Percentiles rank a stretch among this genome's conserved stretches.
These are phyloP conservation scores for Leucozona laternaria DNA, from an alignment of 2,888 invertebrate species.

Conservation along the genomic window DNA sequence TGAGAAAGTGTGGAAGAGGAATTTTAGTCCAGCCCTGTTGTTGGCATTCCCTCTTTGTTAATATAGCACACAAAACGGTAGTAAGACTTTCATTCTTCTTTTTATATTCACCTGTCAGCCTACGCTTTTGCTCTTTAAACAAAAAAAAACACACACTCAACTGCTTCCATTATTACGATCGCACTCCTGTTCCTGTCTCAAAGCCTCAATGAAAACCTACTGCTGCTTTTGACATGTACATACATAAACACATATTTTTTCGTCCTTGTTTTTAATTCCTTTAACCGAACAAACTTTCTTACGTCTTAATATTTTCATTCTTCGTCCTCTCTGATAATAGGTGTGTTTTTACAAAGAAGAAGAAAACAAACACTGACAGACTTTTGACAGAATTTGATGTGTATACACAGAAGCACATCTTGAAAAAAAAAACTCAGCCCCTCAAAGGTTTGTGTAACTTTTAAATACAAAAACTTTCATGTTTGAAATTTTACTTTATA, in stretches of 20 bases:
- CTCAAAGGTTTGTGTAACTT: slow-evolving; percentile 16
- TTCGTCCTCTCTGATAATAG: neutral
- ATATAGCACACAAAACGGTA: neutral
- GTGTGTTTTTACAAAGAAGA: neutral
- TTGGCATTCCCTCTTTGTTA: neutral
- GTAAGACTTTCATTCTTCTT: neutral
- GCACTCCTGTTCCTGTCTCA: neutral
- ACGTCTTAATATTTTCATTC: slow-evolving; percentile 4
- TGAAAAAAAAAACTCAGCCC: neutral
- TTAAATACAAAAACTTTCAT: slow-evolving; percentile 27
- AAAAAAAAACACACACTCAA: neutral
- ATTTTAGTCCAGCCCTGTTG: neutral
- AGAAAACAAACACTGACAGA: neutral
- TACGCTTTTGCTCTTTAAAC: neutral
- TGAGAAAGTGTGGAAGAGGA: too few relatives aligned
- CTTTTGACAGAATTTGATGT: slow-evolving; percentile 17
- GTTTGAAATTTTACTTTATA: neutral
- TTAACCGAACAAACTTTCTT: neutral
- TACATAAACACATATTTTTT: neutral
- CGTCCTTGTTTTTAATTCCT: neutral
- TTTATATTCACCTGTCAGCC: slow-evolving; percentile 29
- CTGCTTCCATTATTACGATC: slow-evolving; percentile 11
- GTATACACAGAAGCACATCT: neutral
- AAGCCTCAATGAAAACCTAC: neutral
- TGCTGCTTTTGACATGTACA: slow-evolving; percentile 14